Evolutionary conservation across 1,140 invertebrate genomes (phyloP).

Genomic region (Paralvinella palmiformis): DNA sequence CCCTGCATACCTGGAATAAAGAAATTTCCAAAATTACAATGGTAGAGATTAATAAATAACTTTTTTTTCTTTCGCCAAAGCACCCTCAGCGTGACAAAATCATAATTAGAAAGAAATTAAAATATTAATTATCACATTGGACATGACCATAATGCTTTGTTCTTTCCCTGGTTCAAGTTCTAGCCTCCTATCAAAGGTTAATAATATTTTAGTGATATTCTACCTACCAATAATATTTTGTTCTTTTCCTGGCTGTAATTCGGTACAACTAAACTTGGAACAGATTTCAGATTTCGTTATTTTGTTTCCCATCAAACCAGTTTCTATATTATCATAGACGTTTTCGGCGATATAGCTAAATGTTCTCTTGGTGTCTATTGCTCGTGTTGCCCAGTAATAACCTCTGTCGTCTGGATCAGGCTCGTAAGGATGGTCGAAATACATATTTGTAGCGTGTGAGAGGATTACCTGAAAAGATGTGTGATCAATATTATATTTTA

Average conservation of each 20-base stretch:
- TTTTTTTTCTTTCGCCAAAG: too few species aligned
- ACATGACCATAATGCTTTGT: too few species aligned
- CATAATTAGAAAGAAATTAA: too few species aligned
- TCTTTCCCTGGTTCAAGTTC: too few species aligned
- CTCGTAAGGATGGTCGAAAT: slow-evolving; percentile 45
- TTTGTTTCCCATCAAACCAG: not conserved
- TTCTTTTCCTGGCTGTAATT: not conserved
- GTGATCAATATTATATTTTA: not conserved
- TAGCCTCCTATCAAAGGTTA: too few species aligned
- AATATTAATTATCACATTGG: too few species aligned
- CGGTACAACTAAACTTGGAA: not conserved
- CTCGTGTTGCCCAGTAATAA: slow-evolving; percentile 39
- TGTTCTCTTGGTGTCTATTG: slow-evolving; percentile 29
- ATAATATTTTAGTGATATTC: too few species aligned
- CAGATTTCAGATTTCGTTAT: not conserved
- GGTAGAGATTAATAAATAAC: too few species aligned
- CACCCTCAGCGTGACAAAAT: too few species aligned
- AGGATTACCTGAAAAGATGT: slow-evolving; percentile 31
- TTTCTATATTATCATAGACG: slow-evolving; percentile 34
- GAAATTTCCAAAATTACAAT: not conserved
- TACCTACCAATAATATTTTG: slow-evolving; percentile 1
- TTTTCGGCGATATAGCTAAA: slow-evolving; percentile 35
- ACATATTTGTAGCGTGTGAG: slow-evolving; percentile 37
- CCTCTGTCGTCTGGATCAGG: slow-evolving; percentile 41
- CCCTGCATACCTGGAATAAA: slow-evolving; percentile 32